These are phyloP conservation scores for Turdus rufiventris DNA, from an alignment of 2,113 vertebrate genomes.

Conservation along the genomic window DNA sequence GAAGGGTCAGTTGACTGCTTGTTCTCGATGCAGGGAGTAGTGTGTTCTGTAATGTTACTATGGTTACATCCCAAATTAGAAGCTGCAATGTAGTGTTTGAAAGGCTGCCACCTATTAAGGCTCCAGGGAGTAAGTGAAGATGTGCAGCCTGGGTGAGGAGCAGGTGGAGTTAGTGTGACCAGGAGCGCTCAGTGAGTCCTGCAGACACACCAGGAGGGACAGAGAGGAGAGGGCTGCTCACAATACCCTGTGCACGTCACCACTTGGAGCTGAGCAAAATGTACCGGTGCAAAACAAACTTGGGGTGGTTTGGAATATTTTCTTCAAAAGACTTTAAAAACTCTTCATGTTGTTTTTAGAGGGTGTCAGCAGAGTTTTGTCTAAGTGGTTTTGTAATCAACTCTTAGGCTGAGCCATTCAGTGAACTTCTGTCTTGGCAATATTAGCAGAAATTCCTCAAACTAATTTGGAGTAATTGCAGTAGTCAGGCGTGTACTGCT, in stretches of 20 bases:
- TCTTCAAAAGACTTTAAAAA: not conserved
- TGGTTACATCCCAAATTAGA: constrained; percentile 40
- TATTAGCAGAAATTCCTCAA: not conserved
- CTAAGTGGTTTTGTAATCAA: not conserved
- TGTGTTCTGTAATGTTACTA: constrained; percentile 36
- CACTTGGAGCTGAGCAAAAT: not conserved
- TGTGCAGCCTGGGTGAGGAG: not conserved
- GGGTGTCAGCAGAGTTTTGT: not conserved
- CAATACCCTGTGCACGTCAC: fast-evolving
- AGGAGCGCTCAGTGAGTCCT: not conserved
- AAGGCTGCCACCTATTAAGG: constrained; percentile 10
- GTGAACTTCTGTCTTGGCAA: not conserved
- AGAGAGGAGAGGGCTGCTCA: not conserved
- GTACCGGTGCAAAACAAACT: not conserved
- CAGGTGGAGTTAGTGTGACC: fast-evolving
- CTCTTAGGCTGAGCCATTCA: not conserved
- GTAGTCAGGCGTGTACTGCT: not conserved
- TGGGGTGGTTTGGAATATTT: not conserved
- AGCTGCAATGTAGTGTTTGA: not conserved
- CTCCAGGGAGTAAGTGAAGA: not conserved
- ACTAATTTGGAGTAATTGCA: fast-evolving
- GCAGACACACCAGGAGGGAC: not conserved
- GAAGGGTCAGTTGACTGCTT: constrained; percentile 37
- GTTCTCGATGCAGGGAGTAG: not conserved
- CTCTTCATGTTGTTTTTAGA: fast-evolving